Evolutionary conservation across 2,888 invertebrate genomes (phyloP).

Genomic region (Papilio demoleus): DNA sequence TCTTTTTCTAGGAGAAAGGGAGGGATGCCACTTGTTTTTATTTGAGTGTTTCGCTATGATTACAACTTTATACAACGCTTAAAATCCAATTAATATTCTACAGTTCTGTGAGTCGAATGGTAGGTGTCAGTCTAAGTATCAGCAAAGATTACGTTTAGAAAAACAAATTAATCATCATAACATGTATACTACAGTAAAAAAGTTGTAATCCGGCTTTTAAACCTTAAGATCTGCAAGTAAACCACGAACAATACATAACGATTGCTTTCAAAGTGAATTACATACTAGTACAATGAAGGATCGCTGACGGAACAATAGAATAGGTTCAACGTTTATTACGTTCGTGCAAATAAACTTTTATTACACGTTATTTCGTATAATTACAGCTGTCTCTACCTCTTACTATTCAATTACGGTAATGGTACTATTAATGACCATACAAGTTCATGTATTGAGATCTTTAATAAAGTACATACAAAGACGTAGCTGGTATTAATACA

Average conservation of each 20-base stretch:
- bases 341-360: conserved; percentile 2
- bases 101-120: too few species aligned
- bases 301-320: background rate
- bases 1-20: too few species aligned
- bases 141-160: too few species aligned
- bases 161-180: too few species aligned
- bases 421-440: background rate
- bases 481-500: background rate
- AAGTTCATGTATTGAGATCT: background rate
- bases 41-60: too few species aligned
- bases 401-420: background rate
- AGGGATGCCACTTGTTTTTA: too few species aligned
- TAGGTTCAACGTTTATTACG: background rate
- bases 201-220: background rate
- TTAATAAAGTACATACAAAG: background rate
- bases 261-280: background rate
- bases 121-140: too few species aligned
- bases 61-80: too few species aligned
- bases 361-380: background rate
- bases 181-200: too few species aligned
- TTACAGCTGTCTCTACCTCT: background rate
- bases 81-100: too few species aligned
- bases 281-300: background rate
- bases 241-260: background rate
- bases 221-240: background rate